Base-by-base conservation (phyloP, 2,113 vertebrate genomes). In the Mungos mungo region DNA sequence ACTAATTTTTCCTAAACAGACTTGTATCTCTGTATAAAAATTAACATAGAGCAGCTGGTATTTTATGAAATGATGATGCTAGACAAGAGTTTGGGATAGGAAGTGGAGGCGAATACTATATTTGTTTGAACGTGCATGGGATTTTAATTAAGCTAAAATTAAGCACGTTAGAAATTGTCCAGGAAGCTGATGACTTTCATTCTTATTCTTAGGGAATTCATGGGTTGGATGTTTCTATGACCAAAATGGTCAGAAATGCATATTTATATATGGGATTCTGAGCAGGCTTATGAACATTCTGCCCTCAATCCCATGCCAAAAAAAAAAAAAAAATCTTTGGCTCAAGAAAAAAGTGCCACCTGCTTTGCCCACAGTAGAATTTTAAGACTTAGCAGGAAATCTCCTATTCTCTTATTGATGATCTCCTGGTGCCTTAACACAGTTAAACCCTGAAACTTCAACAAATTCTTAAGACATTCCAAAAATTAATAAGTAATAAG, bases 91-190 rank as follows among this genome's bases (percentile, higher is more conserved):
- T 93, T 92, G 38, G 92, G 93, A 72, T 96, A 97, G 98, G 98
- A 98, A 98, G 96, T 98, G 94, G 95, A 96, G 95, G 96, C 68
- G 60, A 96, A 88, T 54, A 94, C 95, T 97, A 92, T 97, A 97
- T 97, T 97, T 97, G 95, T 96, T 97, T 95, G 86, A 95, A 93
- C 96, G 90, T 97, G 93, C 95, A 84, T 93, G 50, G 69, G 92
- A 86, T 96, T 96, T 96, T 98, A 98, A 97, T 97, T 95, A 97
- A 93, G 91, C 97, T 97, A 97, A 97, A 98, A 97, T 97, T 97
- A 97, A 97, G 95, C 98, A 84, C 1, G 69, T 82, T 96, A 98
- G 96, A 97, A 95, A 83, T 76, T 86, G 95, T 92, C 80, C 90
- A 95, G 93, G 89, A 96, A 96, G 95, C 87, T 52, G 72, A 87